Percentiles rank a stretch among this genome's conserved stretches.
Evolutionary conservation across 2,888 invertebrate species (phyloP).

Genomic region (Cryptocephalus moraei): DNA sequence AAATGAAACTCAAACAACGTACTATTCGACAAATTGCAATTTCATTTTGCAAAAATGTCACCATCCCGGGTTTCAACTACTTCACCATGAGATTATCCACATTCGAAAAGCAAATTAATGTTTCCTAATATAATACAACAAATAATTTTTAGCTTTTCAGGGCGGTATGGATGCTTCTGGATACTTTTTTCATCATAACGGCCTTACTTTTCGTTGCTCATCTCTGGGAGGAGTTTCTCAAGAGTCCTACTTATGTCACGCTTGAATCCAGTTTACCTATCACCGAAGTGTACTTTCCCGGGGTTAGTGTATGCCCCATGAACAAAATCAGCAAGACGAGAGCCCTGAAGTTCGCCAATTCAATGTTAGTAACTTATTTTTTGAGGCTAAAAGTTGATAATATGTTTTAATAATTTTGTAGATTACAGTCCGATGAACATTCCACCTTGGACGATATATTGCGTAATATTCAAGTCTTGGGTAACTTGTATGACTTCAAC

Average conservation of each 20-base stretch:
- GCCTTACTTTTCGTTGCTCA: conserved; percentile 5
- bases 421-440: background rate
- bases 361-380: conserved; percentile 35
- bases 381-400: too few relatives aligned
- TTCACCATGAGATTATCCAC: background rate
- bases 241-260: conserved; percentile 38
- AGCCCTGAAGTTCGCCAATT: conserved; percentile 28
- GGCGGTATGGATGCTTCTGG: conserved; percentile 9
- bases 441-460: conserved; percentile 3
- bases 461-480: conserved; percentile 18
- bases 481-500: conserved; percentile 23
- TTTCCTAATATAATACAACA: too few relatives aligned
- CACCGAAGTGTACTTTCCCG: conserved; percentile 50
- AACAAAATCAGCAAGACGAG: conserved; percentile 46
- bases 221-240: conserved; percentile 18
- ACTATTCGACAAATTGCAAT: background rate
- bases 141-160: conserved; percentile 5
- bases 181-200: conserved; percentile 4
- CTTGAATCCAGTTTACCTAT: conserved; percentile 45
- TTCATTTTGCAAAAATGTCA: conserved; percentile 5
- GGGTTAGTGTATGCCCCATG: conserved; percentile 49
- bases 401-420: conserved; percentile 3
- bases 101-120: too few relatives aligned
- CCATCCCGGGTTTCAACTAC: conserved; percentile 4
- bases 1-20: background rate